These are phyloP conservation scores for Forbesichthys agassizii DNA, from an alignment of 2,113 vertebrate species.

Conservation along the genomic window DNA sequence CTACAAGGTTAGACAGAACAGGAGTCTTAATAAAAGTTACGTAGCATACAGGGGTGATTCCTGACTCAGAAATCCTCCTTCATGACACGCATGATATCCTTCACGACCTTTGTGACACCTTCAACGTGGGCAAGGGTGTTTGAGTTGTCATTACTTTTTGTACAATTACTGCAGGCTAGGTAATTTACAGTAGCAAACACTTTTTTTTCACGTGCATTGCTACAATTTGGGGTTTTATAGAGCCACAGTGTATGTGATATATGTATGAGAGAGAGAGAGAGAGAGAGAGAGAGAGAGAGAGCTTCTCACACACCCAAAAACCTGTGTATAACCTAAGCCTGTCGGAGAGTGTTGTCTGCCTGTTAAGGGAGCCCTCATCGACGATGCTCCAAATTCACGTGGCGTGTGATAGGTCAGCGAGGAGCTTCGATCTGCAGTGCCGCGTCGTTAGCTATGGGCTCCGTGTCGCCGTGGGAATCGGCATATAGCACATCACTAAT, in stretches of 20 bases:
- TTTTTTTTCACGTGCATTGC: too few relatives aligned
- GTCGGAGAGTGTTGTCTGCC: constrained; percentile 22
- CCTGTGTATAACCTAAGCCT: constrained; percentile 17
- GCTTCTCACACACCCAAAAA: constrained; percentile 6
- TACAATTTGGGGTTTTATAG: too few relatives aligned
- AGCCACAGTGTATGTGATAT: not conserved
- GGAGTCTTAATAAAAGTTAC: constrained; percentile 43
- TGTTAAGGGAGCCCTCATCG: constrained; percentile 53
- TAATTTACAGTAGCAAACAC: too few relatives aligned
- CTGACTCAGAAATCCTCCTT: constrained; percentile 33
- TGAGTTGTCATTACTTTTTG: not conserved
- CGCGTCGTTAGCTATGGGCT: constrained; percentile 18
- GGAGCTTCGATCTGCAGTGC: constrained; percentile 12
- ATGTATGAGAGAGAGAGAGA: not conserved
- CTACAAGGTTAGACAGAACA: constrained; percentile 53
- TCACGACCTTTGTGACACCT: constrained; percentile 22
- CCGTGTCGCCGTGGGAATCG: too few relatives aligned
- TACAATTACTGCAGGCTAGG: too few relatives aligned
- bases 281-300: not conserved
- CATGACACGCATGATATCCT: too few relatives aligned
- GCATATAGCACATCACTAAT: constrained; percentile 1
- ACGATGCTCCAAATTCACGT: constrained; percentile 46
- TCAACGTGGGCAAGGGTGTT: constrained; percentile 10
- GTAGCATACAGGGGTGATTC: constrained; percentile 26
- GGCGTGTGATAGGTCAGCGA: constrained; percentile 44